Evolutionary conservation across 1,140 invertebrate genomes (phyloP).

Genomic region (Pararge aegeria): DNA sequence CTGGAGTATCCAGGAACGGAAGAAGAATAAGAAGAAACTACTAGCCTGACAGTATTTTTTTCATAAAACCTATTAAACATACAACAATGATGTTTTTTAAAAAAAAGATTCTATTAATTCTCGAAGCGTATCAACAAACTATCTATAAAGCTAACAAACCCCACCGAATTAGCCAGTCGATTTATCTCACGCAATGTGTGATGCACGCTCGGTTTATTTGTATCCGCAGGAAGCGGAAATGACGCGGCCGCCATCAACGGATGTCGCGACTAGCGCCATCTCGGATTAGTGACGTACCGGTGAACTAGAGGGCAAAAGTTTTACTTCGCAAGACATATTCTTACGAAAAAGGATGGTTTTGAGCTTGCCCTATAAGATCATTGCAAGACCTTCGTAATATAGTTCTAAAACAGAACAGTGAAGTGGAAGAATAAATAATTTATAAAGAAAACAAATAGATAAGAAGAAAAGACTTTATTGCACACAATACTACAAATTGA

Average conservation of each 20-base stretch:
- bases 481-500: too few relatives aligned
- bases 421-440: too few relatives aligned
- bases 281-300: constrained; percentile 37
- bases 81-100: background rate
- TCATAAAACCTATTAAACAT: too few relatives aligned
- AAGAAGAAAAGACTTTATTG: too few relatives aligned
- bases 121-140: constrained; percentile 7
- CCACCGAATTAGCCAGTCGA: constrained; percentile 29
- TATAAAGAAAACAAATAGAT: too few relatives aligned
- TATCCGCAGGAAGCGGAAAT: constrained; percentile 52
- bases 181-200: constrained; percentile 38
- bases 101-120: constrained; percentile 2
- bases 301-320: constrained; percentile 23
- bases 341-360: too few relatives aligned
- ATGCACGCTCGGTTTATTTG: constrained; percentile 54
- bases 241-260: constrained; percentile 46
- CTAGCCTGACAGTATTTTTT: too few relatives aligned
- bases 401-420: too few relatives aligned
- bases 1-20: too few relatives aligned
- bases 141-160: constrained; percentile 43
- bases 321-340: background rate
- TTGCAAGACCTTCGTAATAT: too few relatives aligned
- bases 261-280: constrained; percentile 47
- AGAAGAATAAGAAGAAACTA: too few relatives aligned
- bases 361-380: too few relatives aligned